Evolutionary conservation across 2,888 invertebrate genomes (phyloP).

Genomic region (Mycalesis mineus): DNA sequence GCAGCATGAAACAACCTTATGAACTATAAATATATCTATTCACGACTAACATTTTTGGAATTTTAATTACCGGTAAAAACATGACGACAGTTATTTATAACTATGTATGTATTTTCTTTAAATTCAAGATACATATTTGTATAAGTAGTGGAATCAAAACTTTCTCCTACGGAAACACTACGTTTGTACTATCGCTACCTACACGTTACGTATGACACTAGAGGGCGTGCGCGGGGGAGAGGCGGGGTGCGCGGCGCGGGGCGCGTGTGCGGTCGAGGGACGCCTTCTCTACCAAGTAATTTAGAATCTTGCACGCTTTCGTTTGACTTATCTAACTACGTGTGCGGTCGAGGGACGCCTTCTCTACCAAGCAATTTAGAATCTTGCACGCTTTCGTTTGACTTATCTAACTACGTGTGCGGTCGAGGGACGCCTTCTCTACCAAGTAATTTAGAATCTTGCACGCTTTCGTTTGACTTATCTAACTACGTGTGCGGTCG

Average conservation of each 20-base stretch:
- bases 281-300: constrained; percentile 60
- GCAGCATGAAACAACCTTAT: no score
- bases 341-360: constrained; percentile 44
- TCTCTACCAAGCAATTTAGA: constrained; percentile 66
- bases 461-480: constrained; percentile 53
- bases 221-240: constrained; percentile 19
- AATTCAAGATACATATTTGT: not conserved
- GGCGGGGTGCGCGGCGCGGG: constrained; percentile 21
- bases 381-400: constrained; percentile 58
- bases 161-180: not conserved
- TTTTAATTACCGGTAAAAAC: no score
- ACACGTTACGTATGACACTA: constrained; percentile 9
- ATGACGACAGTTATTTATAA: no score
- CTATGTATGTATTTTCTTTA: no score
- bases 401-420: constrained; percentile 37
- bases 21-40: no score
- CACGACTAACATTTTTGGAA: no score
- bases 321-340: constrained; percentile 37
- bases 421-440: constrained; percentile 50
- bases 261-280: constrained; percentile 35
- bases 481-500: constrained; percentile 36
- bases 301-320: constrained; percentile 68
- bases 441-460: constrained; percentile 67
- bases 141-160: not conserved
- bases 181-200: constrained; percentile 5